A percentile compares a stretch with the other conserved stretches of the same genome.
These are phyloP conservation scores for Serinus canaria DNA, from an alignment of 2,113 vertebrate species.

Conservation along the genomic window DNA sequence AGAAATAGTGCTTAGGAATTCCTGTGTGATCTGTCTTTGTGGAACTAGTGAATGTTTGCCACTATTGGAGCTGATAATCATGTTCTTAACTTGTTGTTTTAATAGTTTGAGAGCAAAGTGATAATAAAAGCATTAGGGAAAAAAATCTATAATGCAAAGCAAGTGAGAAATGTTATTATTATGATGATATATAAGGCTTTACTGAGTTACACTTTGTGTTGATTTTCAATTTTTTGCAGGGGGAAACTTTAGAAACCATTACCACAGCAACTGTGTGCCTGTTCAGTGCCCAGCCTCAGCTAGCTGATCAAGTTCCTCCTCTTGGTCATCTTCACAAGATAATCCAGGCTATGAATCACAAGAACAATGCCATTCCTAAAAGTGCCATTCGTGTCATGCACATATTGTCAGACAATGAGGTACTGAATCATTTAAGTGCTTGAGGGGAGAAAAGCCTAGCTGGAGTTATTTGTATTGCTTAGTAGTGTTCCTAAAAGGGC, in stretches of 20 bases:
- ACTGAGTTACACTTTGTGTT: not conserved
- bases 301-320: constrained; percentile 95
- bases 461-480: not conserved
- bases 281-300: constrained; percentile 89
- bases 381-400: constrained; percentile 94
- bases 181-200: not conserved
- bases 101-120: not conserved
- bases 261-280: constrained; percentile 94
- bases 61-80: not conserved
- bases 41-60: not conserved
- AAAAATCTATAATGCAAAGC: not conserved
- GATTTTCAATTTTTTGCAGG: constrained; percentile 72
- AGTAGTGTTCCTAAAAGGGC: not conserved
- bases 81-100: not conserved
- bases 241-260: constrained; percentile 93
- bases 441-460: not conserved
- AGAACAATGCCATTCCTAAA: constrained; percentile 94
- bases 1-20: not conserved
- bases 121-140: not conserved
- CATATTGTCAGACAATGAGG: constrained; percentile 94
- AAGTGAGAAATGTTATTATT: not conserved
- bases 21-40: not conserved
- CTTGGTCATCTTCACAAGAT: constrained; percentile 94
- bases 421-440: constrained; percentile 11
- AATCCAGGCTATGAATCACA: constrained; percentile 91